Base-by-base conservation (phyloP, 2,797 vertebrate genomes). In the Phyllotis vaccarum region DNA sequence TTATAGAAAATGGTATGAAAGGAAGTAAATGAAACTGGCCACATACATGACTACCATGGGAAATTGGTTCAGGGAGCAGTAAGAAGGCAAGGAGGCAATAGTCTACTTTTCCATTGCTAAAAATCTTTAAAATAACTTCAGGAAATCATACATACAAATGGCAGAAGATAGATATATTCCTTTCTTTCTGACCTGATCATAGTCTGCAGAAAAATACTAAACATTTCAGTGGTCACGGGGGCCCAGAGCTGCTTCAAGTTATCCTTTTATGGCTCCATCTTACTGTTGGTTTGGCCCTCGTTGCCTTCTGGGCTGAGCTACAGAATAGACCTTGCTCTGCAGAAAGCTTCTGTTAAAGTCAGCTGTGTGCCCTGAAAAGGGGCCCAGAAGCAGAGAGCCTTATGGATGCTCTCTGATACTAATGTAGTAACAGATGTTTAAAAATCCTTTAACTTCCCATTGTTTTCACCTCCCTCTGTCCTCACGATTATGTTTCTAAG, bases 401-500 rank as follows among this genome's bases (percentile, higher is more conserved):
- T 64, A 3, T 52, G 88, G 43, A 4, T 85, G 10, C 8, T 60
- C 16, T 89, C 40, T 93, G 85, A 85, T 66, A 0, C 83, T 64
- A 86, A 31, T 40, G 22, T 37, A 75, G 27, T 93, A 52, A 79
- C 10, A 22, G 11, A 31, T 60, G 68, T 90, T 64, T 6, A 1
- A 29, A 85, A 74, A 60, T 19, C 9, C 56, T 82, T 96, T 68
- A 90, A 58, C 60, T 40, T 91, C 22, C 34, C 86, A 62, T 24
- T 46, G 17, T 21, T 85, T 89, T 93, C 6, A 89, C 52, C 34
- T n/a, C 54, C 72, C 12, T 43, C 24, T 85, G 16, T 46, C 34
- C 80, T 74, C 58, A 93, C 43, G 49, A 78, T 92, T 96, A 40
- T 72, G 46, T 95, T 95, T 89, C 70, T 85, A 66, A 91, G 95